phyloP scores from a whole-genome alignment of 2,888 invertebrate genomes.

The Danaus chrysippus region DNA sequence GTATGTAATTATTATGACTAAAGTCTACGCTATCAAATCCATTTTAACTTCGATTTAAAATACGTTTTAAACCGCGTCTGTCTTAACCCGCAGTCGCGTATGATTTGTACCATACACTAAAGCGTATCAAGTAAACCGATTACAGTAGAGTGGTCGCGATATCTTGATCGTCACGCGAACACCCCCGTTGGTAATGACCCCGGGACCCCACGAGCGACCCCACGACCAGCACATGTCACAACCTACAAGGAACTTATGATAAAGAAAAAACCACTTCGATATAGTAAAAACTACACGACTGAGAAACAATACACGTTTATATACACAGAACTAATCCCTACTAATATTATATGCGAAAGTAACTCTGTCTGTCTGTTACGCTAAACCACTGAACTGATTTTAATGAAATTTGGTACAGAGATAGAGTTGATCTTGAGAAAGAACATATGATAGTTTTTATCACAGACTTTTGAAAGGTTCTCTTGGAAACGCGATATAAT shows the following conservation, averaged over 20 bases:
- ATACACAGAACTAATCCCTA: too few species aligned
- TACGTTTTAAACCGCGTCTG: neutral
- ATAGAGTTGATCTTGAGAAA: too few species aligned
- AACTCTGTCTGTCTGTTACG: too few species aligned
- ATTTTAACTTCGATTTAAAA: slow-evolving; percentile 8
- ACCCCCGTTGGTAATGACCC: slow-evolving; percentile 59
- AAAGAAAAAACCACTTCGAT: neutral
- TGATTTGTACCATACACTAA: slow-evolving; percentile 38
- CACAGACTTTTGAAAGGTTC: too few species aligned
- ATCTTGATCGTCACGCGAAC: slow-evolving; percentile 69
- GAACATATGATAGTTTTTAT: too few species aligned
- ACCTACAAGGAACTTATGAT: slow-evolving; percentile 23
- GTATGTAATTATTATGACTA: too few species aligned
- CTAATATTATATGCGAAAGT: too few species aligned
- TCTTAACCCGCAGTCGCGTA: slow-evolving; percentile 7
- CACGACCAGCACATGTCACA: slow-evolving; percentile 29
- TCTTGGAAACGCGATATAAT: too few species aligned
- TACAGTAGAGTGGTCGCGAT: slow-evolving; percentile 51
- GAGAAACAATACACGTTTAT: too few species aligned
- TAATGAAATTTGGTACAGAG: too few species aligned
- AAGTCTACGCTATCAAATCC: neutral
- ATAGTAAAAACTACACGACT: too few species aligned
- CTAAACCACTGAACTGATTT: too few species aligned
- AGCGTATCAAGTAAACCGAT: slow-evolving; percentile 70
- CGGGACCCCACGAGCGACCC: slow-evolving; percentile 13